phyloP scores from a whole-genome alignment of 2,113 vertebrate species.

The Gopherus evgoodei region DNA sequence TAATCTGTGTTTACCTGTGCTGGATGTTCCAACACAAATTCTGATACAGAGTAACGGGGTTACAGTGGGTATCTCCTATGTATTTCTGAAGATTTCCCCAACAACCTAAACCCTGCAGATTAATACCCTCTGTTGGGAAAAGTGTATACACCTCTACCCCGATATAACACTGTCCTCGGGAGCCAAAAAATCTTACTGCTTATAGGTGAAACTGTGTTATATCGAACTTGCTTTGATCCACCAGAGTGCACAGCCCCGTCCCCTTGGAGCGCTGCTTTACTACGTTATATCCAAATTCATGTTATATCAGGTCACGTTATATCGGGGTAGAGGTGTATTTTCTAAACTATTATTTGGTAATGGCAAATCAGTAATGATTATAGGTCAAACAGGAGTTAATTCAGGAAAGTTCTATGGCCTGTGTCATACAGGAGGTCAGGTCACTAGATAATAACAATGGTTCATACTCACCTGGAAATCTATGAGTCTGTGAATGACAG shows the following conservation, averaged over 20 bases:
- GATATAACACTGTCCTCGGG: too few relatives aligned
- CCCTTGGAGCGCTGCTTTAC: too few relatives aligned
- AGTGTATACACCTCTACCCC: background rate
- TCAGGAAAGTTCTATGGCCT: background rate
- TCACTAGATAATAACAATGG: background rate
- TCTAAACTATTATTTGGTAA: background rate
- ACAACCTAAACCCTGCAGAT: background rate
- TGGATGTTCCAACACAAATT: background rate
- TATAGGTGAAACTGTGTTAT: too few relatives aligned
- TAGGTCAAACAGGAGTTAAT: background rate
- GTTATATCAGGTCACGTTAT: too few relatives aligned
- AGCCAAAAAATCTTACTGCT: too few relatives aligned
- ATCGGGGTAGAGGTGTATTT: background rate
- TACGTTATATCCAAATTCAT: too few relatives aligned
- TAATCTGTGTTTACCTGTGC: background rate
- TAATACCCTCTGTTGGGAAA: background rate
- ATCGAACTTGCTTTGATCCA: too few relatives aligned
- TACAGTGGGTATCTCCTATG: background rate
- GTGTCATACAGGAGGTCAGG: background rate
- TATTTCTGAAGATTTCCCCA: background rate
- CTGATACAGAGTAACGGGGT: background rate
- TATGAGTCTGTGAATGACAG: background rate
- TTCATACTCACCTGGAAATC: background rate
- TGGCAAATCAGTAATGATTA: background rate
- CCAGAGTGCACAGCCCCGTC: too few relatives aligned